Percentiles rank a stretch among this genome's conserved stretches.
Evolutionary conservation across 2,888 invertebrate genomes (phyloP).

Genomic region (Tetragnatha montana): DNA sequence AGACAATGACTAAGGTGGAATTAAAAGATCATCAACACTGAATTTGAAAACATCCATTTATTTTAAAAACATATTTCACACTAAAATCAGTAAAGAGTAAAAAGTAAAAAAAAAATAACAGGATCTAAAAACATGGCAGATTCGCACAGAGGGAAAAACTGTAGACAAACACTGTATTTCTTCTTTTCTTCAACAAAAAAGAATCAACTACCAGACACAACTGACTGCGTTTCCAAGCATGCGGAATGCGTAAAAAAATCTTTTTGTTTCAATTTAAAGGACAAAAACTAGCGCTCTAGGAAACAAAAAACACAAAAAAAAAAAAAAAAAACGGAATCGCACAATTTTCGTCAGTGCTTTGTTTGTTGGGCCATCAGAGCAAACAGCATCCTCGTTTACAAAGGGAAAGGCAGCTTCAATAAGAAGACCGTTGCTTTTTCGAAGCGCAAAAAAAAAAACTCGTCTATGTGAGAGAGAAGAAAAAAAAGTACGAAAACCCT

Average conservation of each 20-base stretch:
- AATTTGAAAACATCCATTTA: background rate
- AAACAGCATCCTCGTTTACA: conserved; percentile 63
- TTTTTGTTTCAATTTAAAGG: conserved; percentile 50
- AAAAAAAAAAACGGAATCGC: conserved; percentile 21
- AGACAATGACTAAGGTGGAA: no score
- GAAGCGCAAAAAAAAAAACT: conserved; percentile 7
- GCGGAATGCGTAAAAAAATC: conserved; percentile 1
- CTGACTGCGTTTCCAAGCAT: conserved; percentile 6
- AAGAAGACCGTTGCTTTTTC: conserved; percentile 31
- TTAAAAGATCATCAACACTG: background rate
- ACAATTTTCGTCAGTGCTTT: conserved; percentile 59
- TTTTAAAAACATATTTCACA: background rate
- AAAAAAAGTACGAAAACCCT: conserved; percentile 33
- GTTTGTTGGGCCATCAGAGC: conserved; percentile 52
- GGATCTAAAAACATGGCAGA: background rate
- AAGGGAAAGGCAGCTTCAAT: conserved; percentile 28
- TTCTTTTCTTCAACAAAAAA: background rate
- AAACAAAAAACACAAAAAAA: conserved; percentile 43
- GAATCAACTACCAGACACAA: background rate
- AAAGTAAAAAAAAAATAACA: background rate
- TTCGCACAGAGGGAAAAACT: background rate
- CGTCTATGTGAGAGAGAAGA: background rate
- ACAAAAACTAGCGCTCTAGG: conserved; percentile 21
- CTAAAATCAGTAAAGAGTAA: background rate
- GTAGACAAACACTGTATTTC: background rate